Evolutionary conservation across 2,888 invertebrate species (phyloP), one percentile per base, ranked within the genome.

Genomic region (Drosophila austrosaltans): DNA sequence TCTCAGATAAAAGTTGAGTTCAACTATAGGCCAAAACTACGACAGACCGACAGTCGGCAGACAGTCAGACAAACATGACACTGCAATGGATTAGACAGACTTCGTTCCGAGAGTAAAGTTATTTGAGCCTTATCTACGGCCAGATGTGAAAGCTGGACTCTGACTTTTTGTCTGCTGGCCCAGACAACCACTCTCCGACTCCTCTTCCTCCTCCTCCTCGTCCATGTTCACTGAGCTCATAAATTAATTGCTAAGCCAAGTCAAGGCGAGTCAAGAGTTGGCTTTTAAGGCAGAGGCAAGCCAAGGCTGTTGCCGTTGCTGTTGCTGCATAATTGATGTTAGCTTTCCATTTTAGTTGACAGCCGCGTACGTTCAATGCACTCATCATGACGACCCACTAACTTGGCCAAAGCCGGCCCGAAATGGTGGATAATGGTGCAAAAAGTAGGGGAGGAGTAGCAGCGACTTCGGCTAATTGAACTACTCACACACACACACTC

Each of bases 261-360:
- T 6, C 61, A 54, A 56, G 36, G 63, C 48, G 63, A 48, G 56
- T 54, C 56, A 28, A 30, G 62, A 39, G 57, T 61, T 42, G 53
- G 65, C 61, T 63, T 63, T 44, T 42, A 69, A 64, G 69, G 75
- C 73, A 69, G 75, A 36, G 36, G 8, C 36, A 36, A 36, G 36
- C 36, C 36, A 64, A 74, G 74, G 72, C 69, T 68, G 57, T 63
- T 56, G 16, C 36, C 8, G 36, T 36, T 36, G 28, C 32, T 61
- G 28, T 30, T 62, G 74, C 67, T 72, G 78, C 75, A 76, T 89
- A 85, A 89, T 85, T 87, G 90, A 86, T 85, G 89, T 74, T 81
- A 75, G 85, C 85, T 85, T 85, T 85, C 89, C 85, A 89, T 89
- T 89, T 85, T 89, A 79, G 89, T 73, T 80, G 89, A 77, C 88